Evolutionary conservation across 2,888 invertebrate genomes (phyloP).

Genomic region (Parnassius glacialis): DNA sequence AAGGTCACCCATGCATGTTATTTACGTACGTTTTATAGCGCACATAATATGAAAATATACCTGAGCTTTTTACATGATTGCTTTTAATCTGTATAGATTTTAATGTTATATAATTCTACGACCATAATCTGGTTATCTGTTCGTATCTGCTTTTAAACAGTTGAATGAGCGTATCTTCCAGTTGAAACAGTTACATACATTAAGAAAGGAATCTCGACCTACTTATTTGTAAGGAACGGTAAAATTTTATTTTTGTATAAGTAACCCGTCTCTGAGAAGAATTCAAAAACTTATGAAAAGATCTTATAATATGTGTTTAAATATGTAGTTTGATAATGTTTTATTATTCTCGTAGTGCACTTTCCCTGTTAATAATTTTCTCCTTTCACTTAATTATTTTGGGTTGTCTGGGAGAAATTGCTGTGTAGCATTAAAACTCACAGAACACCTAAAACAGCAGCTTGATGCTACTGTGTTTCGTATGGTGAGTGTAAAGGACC

Average conservation of each 20-base stretch:
- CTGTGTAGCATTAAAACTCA: too few species aligned
- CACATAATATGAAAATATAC: slow-evolving; percentile 18
- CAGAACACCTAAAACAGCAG: too few species aligned
- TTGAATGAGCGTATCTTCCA: slow-evolving; percentile 27
- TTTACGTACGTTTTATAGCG: slow-evolving; percentile 25
- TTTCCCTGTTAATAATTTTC: too few species aligned
- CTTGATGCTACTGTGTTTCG: too few species aligned
- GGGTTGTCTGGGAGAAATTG: too few species aligned
- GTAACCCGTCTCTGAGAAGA: too few species aligned
- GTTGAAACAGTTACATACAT: slow-evolving; percentile 35
- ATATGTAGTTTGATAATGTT: too few species aligned
- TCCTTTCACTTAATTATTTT: too few species aligned
- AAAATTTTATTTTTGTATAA: slow-evolving; percentile 26
- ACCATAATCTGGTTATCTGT: not conserved
- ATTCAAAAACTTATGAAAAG: too few species aligned
- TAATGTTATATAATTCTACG: not conserved
- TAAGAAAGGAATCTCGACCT: slow-evolving; percentile 43
- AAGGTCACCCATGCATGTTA: slow-evolving; percentile 52
- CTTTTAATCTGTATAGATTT: slow-evolving; percentile 14
- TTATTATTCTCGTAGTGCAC: too few species aligned
- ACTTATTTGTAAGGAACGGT: slow-evolving; percentile 32
- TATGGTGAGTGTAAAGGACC: too few species aligned
- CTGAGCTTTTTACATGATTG: slow-evolving; percentile 7
- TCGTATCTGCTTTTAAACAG: slow-evolving; percentile 16
- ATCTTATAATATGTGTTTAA: too few species aligned